These are phyloP conservation scores for Phainopepla nitens DNA, from an alignment of 2,113 vertebrate genomes.

Conservation along the genomic window DNA sequence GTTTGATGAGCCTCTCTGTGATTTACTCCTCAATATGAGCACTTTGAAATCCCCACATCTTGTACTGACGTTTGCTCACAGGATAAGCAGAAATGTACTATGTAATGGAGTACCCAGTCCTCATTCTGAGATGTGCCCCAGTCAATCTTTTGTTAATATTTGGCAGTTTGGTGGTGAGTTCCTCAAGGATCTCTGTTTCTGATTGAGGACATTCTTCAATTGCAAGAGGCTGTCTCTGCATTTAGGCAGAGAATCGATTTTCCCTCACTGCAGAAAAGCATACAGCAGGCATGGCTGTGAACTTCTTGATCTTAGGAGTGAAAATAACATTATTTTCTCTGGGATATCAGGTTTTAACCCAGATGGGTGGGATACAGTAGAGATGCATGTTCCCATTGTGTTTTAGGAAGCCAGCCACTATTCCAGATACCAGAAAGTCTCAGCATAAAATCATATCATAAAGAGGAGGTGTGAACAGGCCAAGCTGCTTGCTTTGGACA, in stretches of 20 bases:
- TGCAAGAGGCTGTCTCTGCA: neutral
- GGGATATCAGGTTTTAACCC: neutral
- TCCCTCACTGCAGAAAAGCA: neutral
- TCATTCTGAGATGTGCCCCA: neutral
- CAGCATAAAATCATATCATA: accelerated
- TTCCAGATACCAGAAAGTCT: neutral
- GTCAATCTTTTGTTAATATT: neutral
- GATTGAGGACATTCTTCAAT: neutral
- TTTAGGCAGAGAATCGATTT: neutral
- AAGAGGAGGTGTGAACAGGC: neutral
- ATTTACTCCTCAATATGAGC: neutral
- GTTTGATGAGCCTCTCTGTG: neutral
- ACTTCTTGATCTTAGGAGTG: neutral
- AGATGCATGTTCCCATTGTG: neutral
- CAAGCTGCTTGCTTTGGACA: neutral
- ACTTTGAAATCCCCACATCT: neutral
- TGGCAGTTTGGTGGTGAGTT: neutral
- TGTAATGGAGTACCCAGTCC: neutral
- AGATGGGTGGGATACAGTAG: neutral
- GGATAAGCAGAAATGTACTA: neutral
- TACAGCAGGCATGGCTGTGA: neutral
- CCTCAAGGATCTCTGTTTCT: neutral
- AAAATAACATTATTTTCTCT: neutral
- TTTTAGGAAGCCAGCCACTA: neutral
- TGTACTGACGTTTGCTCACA: neutral